These are phyloP conservation scores for Cordilura impudica DNA, from an alignment of 2,888 invertebrate species.

Conservation along the genomic window DNA sequence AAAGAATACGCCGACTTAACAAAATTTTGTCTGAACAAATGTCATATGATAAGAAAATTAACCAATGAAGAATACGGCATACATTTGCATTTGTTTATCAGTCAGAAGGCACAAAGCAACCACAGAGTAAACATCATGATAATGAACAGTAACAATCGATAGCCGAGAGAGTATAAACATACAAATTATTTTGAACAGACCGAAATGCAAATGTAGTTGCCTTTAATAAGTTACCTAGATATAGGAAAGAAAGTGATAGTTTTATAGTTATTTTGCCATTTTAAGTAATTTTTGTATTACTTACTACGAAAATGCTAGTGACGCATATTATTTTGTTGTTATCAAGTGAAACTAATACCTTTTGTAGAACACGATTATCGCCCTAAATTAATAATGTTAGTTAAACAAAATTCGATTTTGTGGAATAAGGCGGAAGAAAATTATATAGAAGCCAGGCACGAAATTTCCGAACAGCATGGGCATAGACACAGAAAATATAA, in stretches of 20 bases:
- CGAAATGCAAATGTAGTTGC: background rate
- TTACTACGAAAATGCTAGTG: background rate
- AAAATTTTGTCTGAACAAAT: background rate
- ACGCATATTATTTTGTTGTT: background rate
- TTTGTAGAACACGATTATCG: slow-evolving; percentile 39
- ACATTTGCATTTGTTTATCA: too few species aligned
- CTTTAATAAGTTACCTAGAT: background rate
- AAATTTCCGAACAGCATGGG: slow-evolving; percentile 55
- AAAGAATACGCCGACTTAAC: background rate
- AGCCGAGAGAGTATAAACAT: background rate
- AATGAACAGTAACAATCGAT: background rate
- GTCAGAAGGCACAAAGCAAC: background rate
- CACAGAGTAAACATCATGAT: background rate
- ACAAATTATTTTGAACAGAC: background rate
- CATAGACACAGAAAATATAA: slow-evolving; percentile 8
- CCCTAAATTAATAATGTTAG: slow-evolving; percentile 53
- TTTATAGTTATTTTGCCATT: background rate
- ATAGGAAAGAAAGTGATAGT: background rate
- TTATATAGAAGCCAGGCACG: slow-evolving; percentile 59
- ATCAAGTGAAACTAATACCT: too few species aligned
- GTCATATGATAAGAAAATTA: background rate
- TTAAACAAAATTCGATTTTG: slow-evolving; percentile 59
- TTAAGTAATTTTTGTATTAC: slow-evolving; percentile 1
- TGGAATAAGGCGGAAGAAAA: slow-evolving; percentile 62
- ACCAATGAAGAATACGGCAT: background rate